These are phyloP conservation scores for Channa striata DNA, from an alignment of 2,797 vertebrate species.

Conservation along the genomic window DNA sequence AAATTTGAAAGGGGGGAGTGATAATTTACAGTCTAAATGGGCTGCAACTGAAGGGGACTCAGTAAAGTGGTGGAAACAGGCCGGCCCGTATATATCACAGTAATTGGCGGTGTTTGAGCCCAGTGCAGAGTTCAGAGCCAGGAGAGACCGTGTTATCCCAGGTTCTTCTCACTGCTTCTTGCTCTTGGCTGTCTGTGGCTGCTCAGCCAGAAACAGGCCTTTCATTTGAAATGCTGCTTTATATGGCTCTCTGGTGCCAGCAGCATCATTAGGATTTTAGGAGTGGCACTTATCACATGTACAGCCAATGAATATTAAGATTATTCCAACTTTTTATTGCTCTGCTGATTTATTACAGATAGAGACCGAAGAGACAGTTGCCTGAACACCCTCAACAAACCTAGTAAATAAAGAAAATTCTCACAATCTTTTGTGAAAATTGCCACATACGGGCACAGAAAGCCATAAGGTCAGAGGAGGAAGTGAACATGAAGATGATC, in stretches of 20 bases:
- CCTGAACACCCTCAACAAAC: conserved; percentile 24
- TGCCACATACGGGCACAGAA: conserved; percentile 26
- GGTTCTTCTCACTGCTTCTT: conserved; percentile 57
- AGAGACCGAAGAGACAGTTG: conserved; percentile 23
- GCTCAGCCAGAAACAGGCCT: conserved; percentile 65
- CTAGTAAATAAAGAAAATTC: conserved; percentile 5
- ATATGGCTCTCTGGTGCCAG: conserved; percentile 70
- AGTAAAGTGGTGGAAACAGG: conserved; percentile 75
- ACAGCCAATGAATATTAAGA: conserved; percentile 69
- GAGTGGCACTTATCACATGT: conserved; percentile 78
- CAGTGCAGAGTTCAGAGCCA: conserved; percentile 65
- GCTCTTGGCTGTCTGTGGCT: conserved; percentile 48
- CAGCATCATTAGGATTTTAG: conserved; percentile 79
- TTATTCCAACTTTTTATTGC: conserved; percentile 53
- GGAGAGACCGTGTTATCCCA: conserved; percentile 58
- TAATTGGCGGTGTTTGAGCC: conserved; percentile 70
- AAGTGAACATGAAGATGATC: not conserved
- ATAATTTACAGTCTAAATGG: conserved; percentile 73
- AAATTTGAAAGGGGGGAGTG: conserved; percentile 46
- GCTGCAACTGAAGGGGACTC: conserved; percentile 73
- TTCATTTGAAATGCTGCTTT: conserved; percentile 66
- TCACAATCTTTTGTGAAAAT: not conserved
- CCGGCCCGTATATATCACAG: conserved; percentile 67
- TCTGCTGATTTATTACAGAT: conserved; percentile 55
- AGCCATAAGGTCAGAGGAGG: not conserved